A percentile compares a stretch with the other conserved stretches of the same genome.
Evolutionary conservation across 1,140 invertebrate species (phyloP).

Genomic region (Saxidomus purpurata): DNA sequence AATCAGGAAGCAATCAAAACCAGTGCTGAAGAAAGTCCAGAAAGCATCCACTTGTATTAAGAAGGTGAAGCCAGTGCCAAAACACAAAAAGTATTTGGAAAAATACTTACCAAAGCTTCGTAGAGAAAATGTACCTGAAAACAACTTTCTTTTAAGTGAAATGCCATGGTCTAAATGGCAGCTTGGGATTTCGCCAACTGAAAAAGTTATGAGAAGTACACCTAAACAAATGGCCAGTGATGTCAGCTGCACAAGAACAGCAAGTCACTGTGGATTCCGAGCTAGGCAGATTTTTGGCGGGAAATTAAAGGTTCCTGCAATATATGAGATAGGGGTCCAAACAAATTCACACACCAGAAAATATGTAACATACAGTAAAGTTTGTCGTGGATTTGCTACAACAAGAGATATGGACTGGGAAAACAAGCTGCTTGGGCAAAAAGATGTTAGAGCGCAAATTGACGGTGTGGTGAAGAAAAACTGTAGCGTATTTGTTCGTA

Average conservation of each 20-base stretch:
- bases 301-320: conserved; percentile 45
- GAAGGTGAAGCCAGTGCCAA: neutral
- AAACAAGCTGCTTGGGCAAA: conserved; percentile 9
- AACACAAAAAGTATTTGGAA: conserved; percentile 16
- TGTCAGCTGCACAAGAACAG: neutral
- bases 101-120: conserved; percentile 47
- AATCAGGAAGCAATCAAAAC: neutral
- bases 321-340: conserved; percentile 53
- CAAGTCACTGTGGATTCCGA: conserved; percentile 16
- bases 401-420: conserved; percentile 32
- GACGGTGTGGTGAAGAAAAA: conserved; percentile 30
- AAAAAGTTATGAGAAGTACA: neutral
- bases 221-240: neutral
- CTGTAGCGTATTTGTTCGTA: conserved; percentile 44
- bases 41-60: neutral
- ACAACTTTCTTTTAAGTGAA: conserved; percentile 51
- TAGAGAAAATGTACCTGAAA: conserved; percentile 61
- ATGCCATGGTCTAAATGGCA: conserved; percentile 53
- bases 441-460: conserved; percentile 36
- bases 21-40: neutral
- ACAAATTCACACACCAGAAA: conserved; percentile 33
- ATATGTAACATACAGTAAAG: conserved; percentile 58
- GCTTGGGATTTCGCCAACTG: neutral
- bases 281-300: conserved; percentile 32
- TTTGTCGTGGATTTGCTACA: conserved; percentile 28